These are phyloP conservation scores for Crenichthys baileyi DNA, from an alignment of 2,797 vertebrate genomes.

Conservation along the genomic window DNA sequence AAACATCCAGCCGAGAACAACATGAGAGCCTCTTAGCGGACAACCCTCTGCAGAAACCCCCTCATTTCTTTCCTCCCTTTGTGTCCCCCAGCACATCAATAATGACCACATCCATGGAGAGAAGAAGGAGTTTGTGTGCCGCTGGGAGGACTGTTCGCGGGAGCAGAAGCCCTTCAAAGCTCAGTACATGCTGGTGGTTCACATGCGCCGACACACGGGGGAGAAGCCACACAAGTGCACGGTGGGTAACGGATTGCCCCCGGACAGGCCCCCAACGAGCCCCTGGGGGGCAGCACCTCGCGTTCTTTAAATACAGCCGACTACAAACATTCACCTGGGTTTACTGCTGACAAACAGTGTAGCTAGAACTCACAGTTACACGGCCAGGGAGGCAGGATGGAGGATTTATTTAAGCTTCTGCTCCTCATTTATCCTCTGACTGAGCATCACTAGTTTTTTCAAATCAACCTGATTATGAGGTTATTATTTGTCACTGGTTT, in stretches of 20 bases:
- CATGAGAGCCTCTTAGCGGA: slow-evolving; percentile 40
- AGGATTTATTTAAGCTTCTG: background rate
- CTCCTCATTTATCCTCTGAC: too few species aligned
- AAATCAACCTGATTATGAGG: too few species aligned
- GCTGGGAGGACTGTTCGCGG: slow-evolving; percentile 92
- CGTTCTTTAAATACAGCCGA: slow-evolving; percentile 38
- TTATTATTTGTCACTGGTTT: too few species aligned
- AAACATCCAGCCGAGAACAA: slow-evolving; percentile 27
- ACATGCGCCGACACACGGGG: slow-evolving; percentile 96
- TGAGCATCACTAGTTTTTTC: background rate
- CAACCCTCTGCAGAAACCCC: slow-evolving; percentile 26
- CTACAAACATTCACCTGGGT: background rate
- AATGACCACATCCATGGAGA: slow-evolving; percentile 97
- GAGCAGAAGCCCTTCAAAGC: slow-evolving; percentile 99
- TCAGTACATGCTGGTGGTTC: slow-evolving; percentile 98
- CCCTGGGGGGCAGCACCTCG: slow-evolving; percentile 9
- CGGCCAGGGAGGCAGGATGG: background rate
- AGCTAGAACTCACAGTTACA: background rate
- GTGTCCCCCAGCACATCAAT: slow-evolving; percentile 90
- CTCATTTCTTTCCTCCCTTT: slow-evolving; percentile 25
- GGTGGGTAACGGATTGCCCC: slow-evolving; percentile 74
- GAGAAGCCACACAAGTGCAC: slow-evolving; percentile 99
- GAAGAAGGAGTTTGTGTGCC: slow-evolving; percentile 98
- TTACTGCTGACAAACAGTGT: background rate
- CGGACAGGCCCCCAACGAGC: slow-evolving; percentile 6